Percentiles rank a stretch among this genome's conserved stretches.
These are phyloP conservation scores for Lontra canadensis DNA, from an alignment of 2,113 vertebrate species.

Conservation along the genomic window DNA sequence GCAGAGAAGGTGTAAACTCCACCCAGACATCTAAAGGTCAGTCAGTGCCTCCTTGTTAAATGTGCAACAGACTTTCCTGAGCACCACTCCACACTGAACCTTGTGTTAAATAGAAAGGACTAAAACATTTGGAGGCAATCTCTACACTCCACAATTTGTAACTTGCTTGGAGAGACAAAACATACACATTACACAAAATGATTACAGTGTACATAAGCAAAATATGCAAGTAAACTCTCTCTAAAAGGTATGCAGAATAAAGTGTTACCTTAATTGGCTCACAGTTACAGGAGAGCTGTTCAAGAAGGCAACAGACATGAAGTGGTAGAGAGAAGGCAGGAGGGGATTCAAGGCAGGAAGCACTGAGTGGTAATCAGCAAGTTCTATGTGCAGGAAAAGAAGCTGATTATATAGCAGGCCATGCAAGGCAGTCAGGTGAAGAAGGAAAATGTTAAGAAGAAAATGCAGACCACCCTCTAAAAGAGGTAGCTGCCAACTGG, in stretches of 20 bases:
- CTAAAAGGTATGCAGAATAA: slow-evolving; percentile 53
- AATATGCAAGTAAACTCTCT: slow-evolving; percentile 47
- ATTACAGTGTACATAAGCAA: slow-evolving; percentile 40
- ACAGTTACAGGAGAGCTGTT: slow-evolving; percentile 44
- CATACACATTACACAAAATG: slow-evolving; percentile 46
- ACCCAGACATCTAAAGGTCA: background rate
- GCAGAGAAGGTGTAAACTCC: background rate
- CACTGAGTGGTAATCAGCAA: slow-evolving; percentile 41
- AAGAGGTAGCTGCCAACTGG: background rate
- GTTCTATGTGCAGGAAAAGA: slow-evolving; percentile 58
- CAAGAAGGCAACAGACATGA: slow-evolving; percentile 61
- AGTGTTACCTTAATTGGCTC: slow-evolving; percentile 37
- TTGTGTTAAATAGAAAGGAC: background rate
- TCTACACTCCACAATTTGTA: background rate
- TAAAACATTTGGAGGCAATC: slow-evolving; percentile 2
- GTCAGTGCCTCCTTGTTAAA: background rate
- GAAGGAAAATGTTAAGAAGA: slow-evolving; percentile 26
- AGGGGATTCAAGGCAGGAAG: slow-evolving; percentile 55
- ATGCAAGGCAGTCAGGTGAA: slow-evolving; percentile 18
- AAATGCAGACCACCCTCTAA: background rate
- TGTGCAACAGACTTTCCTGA: background rate
- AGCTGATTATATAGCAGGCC: slow-evolving; percentile 45
- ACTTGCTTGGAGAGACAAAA: slow-evolving; percentile 43
- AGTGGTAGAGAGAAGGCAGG: slow-evolving; percentile 61
- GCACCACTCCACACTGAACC: background rate